Conservation (phyloP, 2,888 invertebrate genomes). For the Drosophila greeni region DNA sequence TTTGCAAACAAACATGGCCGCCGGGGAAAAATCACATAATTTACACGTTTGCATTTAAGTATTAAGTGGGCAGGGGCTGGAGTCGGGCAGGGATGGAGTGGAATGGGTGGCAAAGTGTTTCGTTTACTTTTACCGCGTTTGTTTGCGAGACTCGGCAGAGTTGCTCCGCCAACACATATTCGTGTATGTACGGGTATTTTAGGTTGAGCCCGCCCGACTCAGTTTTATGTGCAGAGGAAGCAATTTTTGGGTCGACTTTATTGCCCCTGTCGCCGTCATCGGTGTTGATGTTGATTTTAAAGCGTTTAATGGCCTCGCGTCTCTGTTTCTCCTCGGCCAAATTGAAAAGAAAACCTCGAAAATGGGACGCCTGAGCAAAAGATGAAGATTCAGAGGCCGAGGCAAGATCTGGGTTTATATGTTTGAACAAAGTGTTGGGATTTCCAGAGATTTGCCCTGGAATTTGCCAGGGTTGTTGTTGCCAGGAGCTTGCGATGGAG, state of each 20-base stretch:
- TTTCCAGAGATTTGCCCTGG: slow-evolving; percentile 59
- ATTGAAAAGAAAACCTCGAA: slow-evolving; percentile 59
- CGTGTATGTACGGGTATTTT: slow-evolving; percentile 41
- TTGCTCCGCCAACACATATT: slow-evolving; percentile 32
- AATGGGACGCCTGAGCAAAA: slow-evolving; percentile 14
- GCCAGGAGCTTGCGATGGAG: slow-evolving; percentile 5
- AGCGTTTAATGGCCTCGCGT: slow-evolving; percentile 67
- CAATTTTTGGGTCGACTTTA: slow-evolving; percentile 72
- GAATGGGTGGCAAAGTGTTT: slow-evolving; percentile 58
- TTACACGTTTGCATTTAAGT: slow-evolving; percentile 73
- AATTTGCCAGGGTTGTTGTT: slow-evolving; percentile 36
- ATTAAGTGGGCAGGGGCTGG: slow-evolving; percentile 63
- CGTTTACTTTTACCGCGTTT: slow-evolving; percentile 65
- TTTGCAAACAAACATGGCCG: slow-evolving; percentile 73
- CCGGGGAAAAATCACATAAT: slow-evolving; percentile 74
- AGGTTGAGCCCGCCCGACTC: slow-evolving; percentile 42
- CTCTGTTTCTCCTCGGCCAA: slow-evolving; percentile 33
- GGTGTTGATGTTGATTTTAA: slow-evolving; percentile 68
- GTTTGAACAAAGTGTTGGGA: slow-evolving; percentile 63
- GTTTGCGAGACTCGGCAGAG: slow-evolving; percentile 64
- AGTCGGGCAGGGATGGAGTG: not conserved
- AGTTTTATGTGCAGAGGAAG: slow-evolving; percentile 68
- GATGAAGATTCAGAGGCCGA: slow-evolving; percentile 27
- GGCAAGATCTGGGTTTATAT: slow-evolving; percentile 48
- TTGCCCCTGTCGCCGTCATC: slow-evolving; percentile 60